A percentile compares a stretch with the other conserved stretches of the same genome.
These are phyloP conservation scores for Hirtodrosophila trivittata DNA, from an alignment of 2,888 invertebrate species.

Conservation along the genomic window DNA sequence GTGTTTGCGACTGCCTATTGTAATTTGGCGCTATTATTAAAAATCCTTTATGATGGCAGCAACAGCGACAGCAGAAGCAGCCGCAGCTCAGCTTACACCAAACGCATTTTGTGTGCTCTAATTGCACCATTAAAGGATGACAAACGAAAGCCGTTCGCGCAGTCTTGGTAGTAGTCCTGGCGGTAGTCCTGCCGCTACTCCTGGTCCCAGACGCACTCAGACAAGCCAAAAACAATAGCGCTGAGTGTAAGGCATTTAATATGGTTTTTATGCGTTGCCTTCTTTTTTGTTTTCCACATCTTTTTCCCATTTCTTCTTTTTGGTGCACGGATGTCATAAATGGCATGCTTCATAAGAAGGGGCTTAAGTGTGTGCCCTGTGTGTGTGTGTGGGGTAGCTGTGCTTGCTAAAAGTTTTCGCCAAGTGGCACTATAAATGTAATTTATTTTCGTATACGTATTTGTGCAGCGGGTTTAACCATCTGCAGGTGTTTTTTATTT, in stretches of 20 bases:
- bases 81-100: slow-evolving; percentile 74
- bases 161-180: slow-evolving; percentile 7
- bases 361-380: slow-evolving; percentile 43
- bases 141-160: slow-evolving; percentile 60
- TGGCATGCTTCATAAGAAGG: slow-evolving; percentile 67
- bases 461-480: slow-evolving; percentile 46
- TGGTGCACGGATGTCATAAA: slow-evolving; percentile 75
- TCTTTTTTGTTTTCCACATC: slow-evolving; percentile 17
- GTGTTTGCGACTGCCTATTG: slow-evolving; percentile 63
- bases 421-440: slow-evolving; percentile 67
- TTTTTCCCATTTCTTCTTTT: slow-evolving; percentile 17
- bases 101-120: slow-evolving; percentile 76
- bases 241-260: slow-evolving; percentile 67
- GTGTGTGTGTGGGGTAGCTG: slow-evolving; percentile 8
- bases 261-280: slow-evolving; percentile 70
- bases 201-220: slow-evolving; percentile 28
- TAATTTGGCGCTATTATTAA: slow-evolving; percentile 78
- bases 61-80: slow-evolving; percentile 27
- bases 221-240: slow-evolving; percentile 47
- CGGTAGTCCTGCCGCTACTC: slow-evolving; percentile 7
- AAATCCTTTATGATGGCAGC: slow-evolving; percentile 76
- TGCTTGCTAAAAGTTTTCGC: slow-evolving; percentile 39
- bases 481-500: slow-evolving; percentile 74
- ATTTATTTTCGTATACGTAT: slow-evolving; percentile 63
- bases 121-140: slow-evolving; percentile 78